phyloP scores from a whole-genome alignment of 2,888 invertebrate genomes.

The Megastigmus dorsalis region DNA sequence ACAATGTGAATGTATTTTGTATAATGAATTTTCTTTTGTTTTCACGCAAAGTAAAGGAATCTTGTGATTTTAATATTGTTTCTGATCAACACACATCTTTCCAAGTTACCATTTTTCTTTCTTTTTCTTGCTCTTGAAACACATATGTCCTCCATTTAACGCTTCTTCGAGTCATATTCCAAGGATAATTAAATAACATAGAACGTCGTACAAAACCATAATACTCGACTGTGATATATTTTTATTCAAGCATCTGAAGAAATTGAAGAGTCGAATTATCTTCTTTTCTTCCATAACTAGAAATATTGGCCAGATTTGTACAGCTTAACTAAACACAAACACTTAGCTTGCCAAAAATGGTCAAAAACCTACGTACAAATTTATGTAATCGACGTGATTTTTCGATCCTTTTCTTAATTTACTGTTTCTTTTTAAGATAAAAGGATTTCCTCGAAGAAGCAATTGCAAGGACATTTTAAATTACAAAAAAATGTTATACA shows the following conservation, averaged over 20 bases:
- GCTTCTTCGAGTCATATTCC: conserved; percentile 35
- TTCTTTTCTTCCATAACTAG: conserved; percentile 45
- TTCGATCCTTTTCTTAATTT: conserved; percentile 15
- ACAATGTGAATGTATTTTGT: conserved; percentile 61
- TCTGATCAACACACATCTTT: conserved; percentile 11
- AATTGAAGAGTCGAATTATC: conserved; percentile 26
- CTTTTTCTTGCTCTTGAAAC: conserved; percentile 15
- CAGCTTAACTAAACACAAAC: conserved; percentile 14
- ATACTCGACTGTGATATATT: conserved; percentile 60
- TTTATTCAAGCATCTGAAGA: conserved; percentile 47
- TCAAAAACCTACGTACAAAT: conserved; percentile 44
- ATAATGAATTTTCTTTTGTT: conserved; percentile 57
- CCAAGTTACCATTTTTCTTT: conserved; percentile 45
- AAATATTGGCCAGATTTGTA: conserved; percentile 37
- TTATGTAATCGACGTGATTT: conserved; percentile 35
- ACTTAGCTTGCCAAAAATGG: conserved; percentile 32
- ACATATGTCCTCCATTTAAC: conserved; percentile 5
- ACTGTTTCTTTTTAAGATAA: conserved; percentile 3
- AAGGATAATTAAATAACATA: conserved; percentile 22
- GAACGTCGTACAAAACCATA: conserved; percentile 54
- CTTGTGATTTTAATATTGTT: conserved; percentile 53
- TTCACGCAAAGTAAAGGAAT: conserved; percentile 55
- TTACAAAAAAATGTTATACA: no score
- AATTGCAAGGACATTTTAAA: conserved; percentile 7
- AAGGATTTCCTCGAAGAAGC: conserved; percentile 28